These are phyloP conservation scores for Canis aureus DNA, from an alignment of 2,113 vertebrate species.

Conservation along the genomic window DNA sequence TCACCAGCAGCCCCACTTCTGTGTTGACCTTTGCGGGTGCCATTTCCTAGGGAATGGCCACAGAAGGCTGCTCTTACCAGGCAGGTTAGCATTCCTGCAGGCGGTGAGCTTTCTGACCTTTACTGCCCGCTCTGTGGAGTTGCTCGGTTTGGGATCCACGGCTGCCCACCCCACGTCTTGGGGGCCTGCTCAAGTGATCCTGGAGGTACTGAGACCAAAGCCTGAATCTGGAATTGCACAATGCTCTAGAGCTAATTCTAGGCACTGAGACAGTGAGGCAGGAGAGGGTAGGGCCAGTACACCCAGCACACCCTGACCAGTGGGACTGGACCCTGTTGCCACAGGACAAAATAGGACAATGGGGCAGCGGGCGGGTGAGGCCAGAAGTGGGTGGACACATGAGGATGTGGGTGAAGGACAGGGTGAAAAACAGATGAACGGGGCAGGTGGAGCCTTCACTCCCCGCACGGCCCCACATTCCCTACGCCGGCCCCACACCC, in stretches of 20 bases:
- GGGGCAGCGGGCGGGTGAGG: not conserved
- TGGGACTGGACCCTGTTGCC: not conserved
- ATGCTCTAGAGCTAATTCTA: not conserved
- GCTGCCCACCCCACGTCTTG: not conserved
- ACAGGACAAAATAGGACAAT: not conserved
- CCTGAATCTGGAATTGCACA: not conserved
- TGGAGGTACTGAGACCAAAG: rapidly evolving
- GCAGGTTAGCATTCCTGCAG: not conserved
- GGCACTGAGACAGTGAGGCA: not conserved
- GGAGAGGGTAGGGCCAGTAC: not conserved
- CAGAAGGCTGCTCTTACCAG: not conserved
- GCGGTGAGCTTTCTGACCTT: not conserved
- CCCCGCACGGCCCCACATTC: rapidly evolving
- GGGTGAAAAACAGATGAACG: not conserved
- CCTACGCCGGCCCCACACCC: rapidly evolving
- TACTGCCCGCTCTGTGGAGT: not conserved
- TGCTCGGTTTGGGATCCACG: not conserved
- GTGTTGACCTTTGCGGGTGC: not conserved
- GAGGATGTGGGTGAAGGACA: not conserved
- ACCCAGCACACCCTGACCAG: rapidly evolving
- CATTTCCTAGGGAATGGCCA: not conserved
- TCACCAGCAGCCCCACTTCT: not conserved
- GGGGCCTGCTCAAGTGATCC: not conserved
- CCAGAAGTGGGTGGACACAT: not conserved
- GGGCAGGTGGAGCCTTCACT: not conserved